A percentile compares a stretch with the other conserved stretches of the same genome.
Conservation (phyloP, 2,797 vertebrate species). For the Champsocephalus esox region DNA sequence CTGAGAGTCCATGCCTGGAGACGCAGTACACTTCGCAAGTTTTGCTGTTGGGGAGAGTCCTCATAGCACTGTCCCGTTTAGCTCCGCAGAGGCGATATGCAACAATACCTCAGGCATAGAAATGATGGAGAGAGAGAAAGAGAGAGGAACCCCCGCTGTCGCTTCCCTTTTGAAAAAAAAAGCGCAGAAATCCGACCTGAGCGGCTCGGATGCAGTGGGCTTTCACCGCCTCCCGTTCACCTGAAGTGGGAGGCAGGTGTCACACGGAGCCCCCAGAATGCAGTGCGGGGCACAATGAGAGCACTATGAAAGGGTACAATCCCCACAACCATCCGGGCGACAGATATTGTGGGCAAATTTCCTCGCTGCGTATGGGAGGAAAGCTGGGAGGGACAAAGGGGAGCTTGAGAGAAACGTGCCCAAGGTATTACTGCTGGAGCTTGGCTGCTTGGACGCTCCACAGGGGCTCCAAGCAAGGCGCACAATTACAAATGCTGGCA, state of each 20-base stretch:
- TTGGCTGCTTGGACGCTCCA: conserved; percentile 47
- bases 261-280: conserved; percentile 85
- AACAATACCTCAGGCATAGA: conserved; percentile 80
- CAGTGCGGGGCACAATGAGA: conserved; percentile 85
- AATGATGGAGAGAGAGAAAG: conserved; percentile 65
- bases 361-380: conserved; percentile 43
- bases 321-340: conserved; percentile 79
- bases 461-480: conserved; percentile 21
- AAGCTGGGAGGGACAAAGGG: conserved; percentile 58
- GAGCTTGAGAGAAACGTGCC: conserved; percentile 67
- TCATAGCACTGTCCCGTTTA: conserved; percentile 84
- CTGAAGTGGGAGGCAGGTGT: conserved; percentile 82
- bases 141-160: conserved; percentile 72
- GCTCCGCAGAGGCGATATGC: conserved; percentile 79
- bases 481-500: conserved; percentile 21
- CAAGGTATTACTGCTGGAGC: conserved; percentile 42
- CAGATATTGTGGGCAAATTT: conserved; percentile 81
- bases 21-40: conserved; percentile 87
- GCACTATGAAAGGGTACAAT: conserved; percentile 82
- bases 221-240: conserved; percentile 80
- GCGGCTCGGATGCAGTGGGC: conserved; percentile 74
- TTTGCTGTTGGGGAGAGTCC: conserved; percentile 84
- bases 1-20: conserved; percentile 74
- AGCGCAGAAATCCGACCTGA: conserved; percentile 81
- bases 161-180: conserved; percentile 63